Percentiles rank a stretch among this genome's conserved stretches.
Evolutionary conservation across 2,113 vertebrate species (phyloP).

Genomic region (Stomatorhinus ivindoensis): DNA sequence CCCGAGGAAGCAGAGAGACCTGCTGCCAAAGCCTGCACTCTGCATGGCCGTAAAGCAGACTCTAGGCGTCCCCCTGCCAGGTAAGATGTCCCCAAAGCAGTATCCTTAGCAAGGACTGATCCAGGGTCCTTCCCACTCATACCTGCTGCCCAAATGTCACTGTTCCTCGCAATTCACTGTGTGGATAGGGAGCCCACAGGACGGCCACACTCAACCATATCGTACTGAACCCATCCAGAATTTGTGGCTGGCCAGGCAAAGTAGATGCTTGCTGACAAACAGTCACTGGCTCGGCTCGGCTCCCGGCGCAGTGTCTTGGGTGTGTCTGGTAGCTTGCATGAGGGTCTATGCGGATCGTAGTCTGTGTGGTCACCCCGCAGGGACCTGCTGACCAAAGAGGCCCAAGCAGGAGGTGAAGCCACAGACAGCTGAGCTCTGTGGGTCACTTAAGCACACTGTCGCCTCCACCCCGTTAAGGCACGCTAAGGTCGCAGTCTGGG

Average conservation of each 20-base stretch:
- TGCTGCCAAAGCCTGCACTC: background rate
- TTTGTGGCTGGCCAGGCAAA: background rate
- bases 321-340: background rate
- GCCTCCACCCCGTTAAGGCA: background rate
- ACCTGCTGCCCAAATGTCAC: background rate
- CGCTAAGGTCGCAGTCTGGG: background rate
- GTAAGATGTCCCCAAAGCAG: background rate
- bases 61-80: background rate
- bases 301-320: background rate
- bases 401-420: background rate
- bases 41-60: background rate
- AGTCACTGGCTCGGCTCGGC: background rate
- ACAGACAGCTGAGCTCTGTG: background rate
- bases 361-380: background rate
- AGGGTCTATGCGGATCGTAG: background rate
- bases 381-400: background rate
- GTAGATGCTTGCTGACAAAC: background rate
- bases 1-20: background rate
- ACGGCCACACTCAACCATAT: background rate
- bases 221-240: background rate
- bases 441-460: background rate
- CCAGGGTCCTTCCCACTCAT: background rate
- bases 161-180: background rate
- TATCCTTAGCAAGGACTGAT: background rate
- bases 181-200: background rate